Evolutionary conservation across 2,113 vertebrate species (phyloP).

Genomic region (Strigops habroptila): DNA sequence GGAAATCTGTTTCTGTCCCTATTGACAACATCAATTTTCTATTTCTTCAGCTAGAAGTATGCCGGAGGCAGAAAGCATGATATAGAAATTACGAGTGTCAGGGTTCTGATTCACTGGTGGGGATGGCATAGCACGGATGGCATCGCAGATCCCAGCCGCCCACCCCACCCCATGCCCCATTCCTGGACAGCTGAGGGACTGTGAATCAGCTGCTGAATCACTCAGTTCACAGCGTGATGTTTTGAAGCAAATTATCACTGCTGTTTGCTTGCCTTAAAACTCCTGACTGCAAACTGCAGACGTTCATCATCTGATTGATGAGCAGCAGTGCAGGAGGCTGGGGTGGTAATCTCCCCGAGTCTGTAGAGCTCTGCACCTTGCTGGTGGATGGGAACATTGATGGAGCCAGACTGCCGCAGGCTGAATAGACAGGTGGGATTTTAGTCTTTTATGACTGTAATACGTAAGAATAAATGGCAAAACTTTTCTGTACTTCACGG

Average conservation of each 20-base stretch:
- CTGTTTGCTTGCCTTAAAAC: background rate
- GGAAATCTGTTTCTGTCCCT: background rate
- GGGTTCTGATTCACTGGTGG: background rate
- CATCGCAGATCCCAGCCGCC: background rate
- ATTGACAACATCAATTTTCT: background rate
- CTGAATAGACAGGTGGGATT: background rate
- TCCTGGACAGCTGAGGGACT: background rate
- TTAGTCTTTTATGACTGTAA: background rate
- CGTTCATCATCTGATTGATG: background rate
- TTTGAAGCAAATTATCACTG: background rate
- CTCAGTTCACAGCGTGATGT: background rate
- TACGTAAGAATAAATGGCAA: background rate
- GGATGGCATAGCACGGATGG: background rate
- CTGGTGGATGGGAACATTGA: background rate
- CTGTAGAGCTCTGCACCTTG: background rate
- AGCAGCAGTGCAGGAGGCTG: background rate
- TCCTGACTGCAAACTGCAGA: background rate
- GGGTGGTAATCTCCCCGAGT: background rate
- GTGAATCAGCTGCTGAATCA: constrained; percentile 28
- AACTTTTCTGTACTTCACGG: background rate
- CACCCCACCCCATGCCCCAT: background rate
- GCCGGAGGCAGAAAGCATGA: background rate
- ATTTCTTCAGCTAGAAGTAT: background rate
- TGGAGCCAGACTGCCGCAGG: background rate
- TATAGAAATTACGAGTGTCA: background rate